Evolutionary conservation across 2,113 vertebrate genomes (phyloP).

Genomic region (Verasper variegatus): DNA sequence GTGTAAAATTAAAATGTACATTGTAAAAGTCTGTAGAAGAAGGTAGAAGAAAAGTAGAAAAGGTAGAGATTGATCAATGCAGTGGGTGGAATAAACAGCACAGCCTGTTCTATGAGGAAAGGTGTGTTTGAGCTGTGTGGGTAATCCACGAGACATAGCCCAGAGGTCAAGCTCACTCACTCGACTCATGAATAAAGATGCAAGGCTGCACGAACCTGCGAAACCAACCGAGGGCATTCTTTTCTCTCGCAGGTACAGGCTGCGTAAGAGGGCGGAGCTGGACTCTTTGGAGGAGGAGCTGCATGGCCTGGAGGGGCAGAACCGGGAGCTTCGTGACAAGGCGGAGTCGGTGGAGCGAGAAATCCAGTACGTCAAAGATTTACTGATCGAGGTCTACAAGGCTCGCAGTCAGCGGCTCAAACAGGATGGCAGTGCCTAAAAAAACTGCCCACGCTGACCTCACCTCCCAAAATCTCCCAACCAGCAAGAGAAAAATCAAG

Average conservation of each 20-base stretch:
- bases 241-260: slow-evolving; percentile 84
- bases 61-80: neutral
- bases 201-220: slow-evolving; percentile 42
- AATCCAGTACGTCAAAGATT: slow-evolving; percentile 94
- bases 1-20: neutral
- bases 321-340: slow-evolving; percentile 91
- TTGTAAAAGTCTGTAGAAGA: neutral
- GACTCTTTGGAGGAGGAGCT: slow-evolving; percentile 92
- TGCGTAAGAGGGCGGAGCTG: slow-evolving; percentile 92
- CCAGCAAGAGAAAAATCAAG: slow-evolving; percentile 53
- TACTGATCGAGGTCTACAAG: slow-evolving; percentile 95
- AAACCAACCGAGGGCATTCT: neutral
- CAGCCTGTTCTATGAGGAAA: neutral
- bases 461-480: slow-evolving; percentile 30
- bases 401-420: slow-evolving; percentile 91
- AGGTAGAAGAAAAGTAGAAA: neutral
- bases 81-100: slow-evolving; percentile 15
- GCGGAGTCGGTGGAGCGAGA: slow-evolving; percentile 93
- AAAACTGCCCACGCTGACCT: slow-evolving; percentile 40
- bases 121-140: slow-evolving; percentile 3
- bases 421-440: slow-evolving; percentile 84
- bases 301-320: slow-evolving; percentile 89
- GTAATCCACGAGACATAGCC: slow-evolving; percentile 8
- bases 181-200: slow-evolving; percentile 36
- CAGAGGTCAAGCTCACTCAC: slow-evolving; percentile 22